phyloP scores from a whole-genome alignment of 2,888 invertebrate species.

The Lasioglossum pauxillum region DNA sequence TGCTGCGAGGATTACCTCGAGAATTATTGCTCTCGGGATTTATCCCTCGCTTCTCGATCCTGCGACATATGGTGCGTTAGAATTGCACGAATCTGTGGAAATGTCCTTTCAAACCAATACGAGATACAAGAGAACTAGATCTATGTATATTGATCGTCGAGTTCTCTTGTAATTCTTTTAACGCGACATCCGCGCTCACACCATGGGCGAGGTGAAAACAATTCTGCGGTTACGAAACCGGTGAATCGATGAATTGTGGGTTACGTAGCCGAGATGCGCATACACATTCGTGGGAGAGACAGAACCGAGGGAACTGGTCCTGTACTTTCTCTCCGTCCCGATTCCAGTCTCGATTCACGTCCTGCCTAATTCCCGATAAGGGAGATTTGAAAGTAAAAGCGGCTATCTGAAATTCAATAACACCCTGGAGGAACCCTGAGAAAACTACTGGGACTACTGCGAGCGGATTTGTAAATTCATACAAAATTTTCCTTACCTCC shows the following conservation, averaged over 20 bases:
- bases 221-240: slow-evolving; percentile 64
- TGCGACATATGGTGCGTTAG: not conserved
- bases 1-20: not conserved
- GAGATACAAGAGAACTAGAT: not conserved
- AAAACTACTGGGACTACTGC: not conserved
- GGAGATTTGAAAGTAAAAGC: slow-evolving; percentile 6
- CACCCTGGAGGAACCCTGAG: not conserved
- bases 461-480: not conserved
- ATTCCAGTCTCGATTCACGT: slow-evolving; percentile 58
- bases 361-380: slow-evolving; percentile 20
- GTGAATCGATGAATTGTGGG: slow-evolving; percentile 65
- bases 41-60: not conserved
- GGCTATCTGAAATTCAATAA: slow-evolving; percentile 3
- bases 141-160: too few relatives aligned
- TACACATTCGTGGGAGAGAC: slow-evolving; percentile 68
- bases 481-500: not conserved
- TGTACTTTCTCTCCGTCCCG: slow-evolving; percentile 71
- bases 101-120: not conserved
- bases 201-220: slow-evolving; percentile 51
- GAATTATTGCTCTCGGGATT: not conserved
- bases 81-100: not conserved
- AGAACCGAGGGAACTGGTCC: slow-evolving; percentile 58
- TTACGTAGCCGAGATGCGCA: slow-evolving; percentile 49
- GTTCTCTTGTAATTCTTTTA: not conserved
- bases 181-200: not conserved